Evolutionary conservation across 1,140 invertebrate genomes (phyloP), one percentile per base, ranked within the genome.

Genomic region (Drosophila tani): DNA sequence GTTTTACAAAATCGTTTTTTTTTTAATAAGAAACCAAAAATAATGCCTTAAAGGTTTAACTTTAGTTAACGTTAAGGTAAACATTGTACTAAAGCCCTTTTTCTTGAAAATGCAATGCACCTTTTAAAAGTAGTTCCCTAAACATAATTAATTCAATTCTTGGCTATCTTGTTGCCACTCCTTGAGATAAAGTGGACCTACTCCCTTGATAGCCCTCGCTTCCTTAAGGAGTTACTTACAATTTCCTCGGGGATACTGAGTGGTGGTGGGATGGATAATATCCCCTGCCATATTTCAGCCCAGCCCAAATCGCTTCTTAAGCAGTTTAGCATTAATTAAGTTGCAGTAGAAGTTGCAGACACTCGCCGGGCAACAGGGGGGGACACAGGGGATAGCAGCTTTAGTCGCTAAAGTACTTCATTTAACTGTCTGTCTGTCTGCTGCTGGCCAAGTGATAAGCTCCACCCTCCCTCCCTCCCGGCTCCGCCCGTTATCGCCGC

Each of bases 261-360:
- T 6, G 19, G 32, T 6, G 19, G 14, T 35, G 1, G 32, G 51
- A 0, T 41, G 24, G 24, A n/a, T 35, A 49, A 32, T n/a, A 19
- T 24, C 65, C 27, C 29, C 51, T 0, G 19, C 19, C 53, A 56
- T 38, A 19, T 21, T 27, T 12, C 35, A 45, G 9, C 47, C 63
- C 29, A 24, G 45, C 68, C 70, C 70, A 41, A 73, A 67, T 67
- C 55, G 53, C 74, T 76, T 24, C 81, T 71, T 88, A 88, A 88
- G 85, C 85, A 84, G 81, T 88, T 88, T 88, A 88, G 81, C 84
- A 84, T 90, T 88, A 88, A 88, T 88, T 88, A 90, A 84, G 81
- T 88, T 79, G 74, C 47, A 81, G 81, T 81, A 67, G 60, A 83
- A 88, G 53, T 71, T 73, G 68, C 68, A 88, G 82, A 83, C 81